A percentile compares a stretch with the other conserved stretches of the same genome.
These are phyloP conservation scores for Myocastor coypus DNA, from an alignment of 2,113 vertebrate genomes.

Conservation along the genomic window DNA sequence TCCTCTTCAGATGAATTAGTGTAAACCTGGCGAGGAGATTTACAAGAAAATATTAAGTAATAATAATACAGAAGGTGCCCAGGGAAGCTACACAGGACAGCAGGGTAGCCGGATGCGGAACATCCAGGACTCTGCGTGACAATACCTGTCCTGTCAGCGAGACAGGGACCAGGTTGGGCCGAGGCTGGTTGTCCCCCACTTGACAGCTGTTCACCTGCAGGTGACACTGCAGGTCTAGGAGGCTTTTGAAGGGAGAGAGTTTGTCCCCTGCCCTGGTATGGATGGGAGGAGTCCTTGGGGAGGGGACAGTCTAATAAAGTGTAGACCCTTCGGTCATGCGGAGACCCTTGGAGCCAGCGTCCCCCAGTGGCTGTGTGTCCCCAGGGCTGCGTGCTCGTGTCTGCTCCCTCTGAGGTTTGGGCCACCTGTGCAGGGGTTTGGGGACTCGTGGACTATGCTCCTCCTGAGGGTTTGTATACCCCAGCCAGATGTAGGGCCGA, in stretches of 20 bases:
- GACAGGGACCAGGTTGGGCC: rapidly evolving
- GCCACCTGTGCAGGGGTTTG: rapidly evolving
- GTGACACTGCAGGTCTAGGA: neutral
- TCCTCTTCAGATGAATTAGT: neutral
- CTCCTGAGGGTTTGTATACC: neutral
- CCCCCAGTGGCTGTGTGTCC: rapidly evolving
- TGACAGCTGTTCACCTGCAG: neutral
- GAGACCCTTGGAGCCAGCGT: neutral
- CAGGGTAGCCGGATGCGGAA: neutral
- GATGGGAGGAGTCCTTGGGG: neutral
- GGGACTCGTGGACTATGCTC: neutral
- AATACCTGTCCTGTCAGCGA: neutral
- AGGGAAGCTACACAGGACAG: neutral
- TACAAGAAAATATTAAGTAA: neutral
- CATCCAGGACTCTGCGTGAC: rapidly evolving
- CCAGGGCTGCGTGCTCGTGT: rapidly evolving
- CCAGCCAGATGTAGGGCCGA: neutral
- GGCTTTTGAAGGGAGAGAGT: neutral
- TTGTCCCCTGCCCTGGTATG: neutral
- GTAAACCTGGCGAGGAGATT: neutral
- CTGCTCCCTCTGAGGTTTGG: neutral
- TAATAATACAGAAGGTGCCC: neutral
- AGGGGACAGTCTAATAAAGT: neutral
- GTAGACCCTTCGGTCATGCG: neutral
- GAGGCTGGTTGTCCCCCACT: neutral